These are phyloP conservation scores for Dendropsophus ebraccatus DNA, from an alignment of 2,113 vertebrate species.

Conservation along the genomic window DNA sequence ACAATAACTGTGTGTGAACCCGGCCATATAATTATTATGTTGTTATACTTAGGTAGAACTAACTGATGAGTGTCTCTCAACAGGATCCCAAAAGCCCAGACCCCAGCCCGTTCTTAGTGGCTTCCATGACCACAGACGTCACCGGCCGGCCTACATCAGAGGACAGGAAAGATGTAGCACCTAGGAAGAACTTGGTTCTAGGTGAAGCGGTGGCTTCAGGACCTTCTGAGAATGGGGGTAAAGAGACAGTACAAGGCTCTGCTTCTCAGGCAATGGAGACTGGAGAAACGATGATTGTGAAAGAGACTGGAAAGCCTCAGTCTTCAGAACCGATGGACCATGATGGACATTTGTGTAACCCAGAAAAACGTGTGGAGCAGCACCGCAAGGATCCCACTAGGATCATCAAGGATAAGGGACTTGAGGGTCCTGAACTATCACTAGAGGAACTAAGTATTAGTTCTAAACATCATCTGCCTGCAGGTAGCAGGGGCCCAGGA, in stretches of 20 bases:
- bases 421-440: slow-evolving; percentile 86
- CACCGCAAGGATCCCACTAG: slow-evolving; percentile 58
- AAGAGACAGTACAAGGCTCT: slow-evolving; percentile 67
- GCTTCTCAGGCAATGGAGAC: slow-evolving; percentile 69
- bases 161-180: slow-evolving; percentile 81
- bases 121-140: slow-evolving; percentile 86
- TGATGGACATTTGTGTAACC: slow-evolving; percentile 72
- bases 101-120: slow-evolving; percentile 38
- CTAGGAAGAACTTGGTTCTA: slow-evolving; percentile 75
- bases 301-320: slow-evolving; percentile 69
- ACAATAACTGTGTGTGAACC: too few relatives aligned
- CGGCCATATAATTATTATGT: background rate
- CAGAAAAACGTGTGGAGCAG: slow-evolving; percentile 67
- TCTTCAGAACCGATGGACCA: slow-evolving; percentile 88
- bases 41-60: background rate
- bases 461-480: slow-evolving; percentile 71
- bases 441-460: slow-evolving; percentile 96
- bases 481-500: slow-evolving; percentile 61
- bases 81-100: slow-evolving; percentile 44
- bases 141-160: slow-evolving; percentile 84
- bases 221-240: slow-evolving; percentile 73
- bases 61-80: background rate
- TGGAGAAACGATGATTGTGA: slow-evolving; percentile 69
- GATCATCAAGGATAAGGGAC: slow-evolving; percentile 72
- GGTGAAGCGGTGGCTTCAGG: slow-evolving; percentile 71